These are phyloP conservation scores for Paraplagusia blochii DNA, from an alignment of 2,113 vertebrate species.

Conservation along the genomic window DNA sequence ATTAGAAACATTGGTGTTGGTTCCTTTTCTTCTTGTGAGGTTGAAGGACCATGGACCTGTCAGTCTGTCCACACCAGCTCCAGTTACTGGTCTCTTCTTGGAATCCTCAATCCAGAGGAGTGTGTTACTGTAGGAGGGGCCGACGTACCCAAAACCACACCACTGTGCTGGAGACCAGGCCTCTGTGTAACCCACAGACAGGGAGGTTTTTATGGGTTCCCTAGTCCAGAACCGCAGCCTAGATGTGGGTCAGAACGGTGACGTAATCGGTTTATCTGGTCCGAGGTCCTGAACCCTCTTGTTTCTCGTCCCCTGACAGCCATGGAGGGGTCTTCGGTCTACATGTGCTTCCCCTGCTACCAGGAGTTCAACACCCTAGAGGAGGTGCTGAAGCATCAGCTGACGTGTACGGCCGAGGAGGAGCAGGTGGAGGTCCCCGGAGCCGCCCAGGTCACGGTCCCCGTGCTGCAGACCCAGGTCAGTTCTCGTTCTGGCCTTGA, in stretches of 20 bases:
- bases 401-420: slow-evolving; percentile 80
- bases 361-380: slow-evolving; percentile 86
- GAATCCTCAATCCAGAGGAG: too few species aligned
- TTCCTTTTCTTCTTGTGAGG: too few species aligned
- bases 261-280: too few species aligned
- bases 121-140: slow-evolving; percentile 61
- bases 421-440: slow-evolving; percentile 37
- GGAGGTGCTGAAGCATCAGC: slow-evolving; percentile 86
- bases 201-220: too few species aligned
- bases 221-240: too few species aligned
- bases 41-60: too few species aligned
- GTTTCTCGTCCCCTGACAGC: slow-evolving; percentile 37
- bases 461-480: slow-evolving; percentile 58
- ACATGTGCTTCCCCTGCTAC: slow-evolving; percentile 92
- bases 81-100: slow-evolving; percentile 21
- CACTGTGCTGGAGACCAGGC: slow-evolving; percentile 9
- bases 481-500: not conserved
- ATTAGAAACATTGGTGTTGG: too few species aligned
- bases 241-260: too few species aligned
- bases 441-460: slow-evolving; percentile 23
- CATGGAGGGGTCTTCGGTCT: slow-evolving; percentile 78
- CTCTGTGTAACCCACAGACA: slow-evolving; percentile 28
- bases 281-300: slow-evolving; percentile 31
- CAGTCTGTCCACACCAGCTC: too few species aligned
- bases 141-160: slow-evolving; percentile 63